Evolutionary conservation across 2,113 vertebrate species (phyloP).

Genomic region (Lepus americanus): DNA sequence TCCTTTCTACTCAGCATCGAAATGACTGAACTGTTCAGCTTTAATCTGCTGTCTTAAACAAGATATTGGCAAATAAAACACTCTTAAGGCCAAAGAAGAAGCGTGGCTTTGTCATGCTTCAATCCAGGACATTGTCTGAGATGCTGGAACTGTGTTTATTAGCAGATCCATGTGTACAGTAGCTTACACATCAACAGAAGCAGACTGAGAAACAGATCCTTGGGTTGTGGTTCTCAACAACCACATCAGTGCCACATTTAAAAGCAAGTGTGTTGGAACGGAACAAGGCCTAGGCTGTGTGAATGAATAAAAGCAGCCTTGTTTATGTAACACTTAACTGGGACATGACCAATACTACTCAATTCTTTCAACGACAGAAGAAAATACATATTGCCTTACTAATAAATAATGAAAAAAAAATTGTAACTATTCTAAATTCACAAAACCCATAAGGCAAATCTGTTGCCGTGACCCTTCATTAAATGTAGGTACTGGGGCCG

Average conservation of each 20-base stretch:
- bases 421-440: constrained; percentile 10
- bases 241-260: constrained; percentile 27
- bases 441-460: constrained; percentile 54
- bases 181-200: background rate
- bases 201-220: background rate
- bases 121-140: background rate
- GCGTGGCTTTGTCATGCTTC: background rate
- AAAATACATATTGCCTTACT: constrained; percentile 74
- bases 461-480: constrained; percentile 64
- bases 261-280: constrained; percentile 65
- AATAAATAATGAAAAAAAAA: constrained; percentile 12
- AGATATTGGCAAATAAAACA: background rate
- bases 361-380: constrained; percentile 19
- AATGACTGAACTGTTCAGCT: constrained; percentile 12
- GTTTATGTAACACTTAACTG: constrained; percentile 35
- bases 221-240: background rate
- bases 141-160: background rate
- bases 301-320: constrained; percentile 66
- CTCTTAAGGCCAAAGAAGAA: constrained; percentile 21
- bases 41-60: constrained; percentile 41
- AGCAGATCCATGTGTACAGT: background rate
- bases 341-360: constrained; percentile 62
- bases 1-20: background rate
- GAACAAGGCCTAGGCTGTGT: constrained; percentile 59
- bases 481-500: constrained; percentile 60